A percentile compares a stretch with the other conserved stretches of the same genome.
Conservation (phyloP, 2,888 invertebrate species). For the Neoscelio sp. region DNA sequence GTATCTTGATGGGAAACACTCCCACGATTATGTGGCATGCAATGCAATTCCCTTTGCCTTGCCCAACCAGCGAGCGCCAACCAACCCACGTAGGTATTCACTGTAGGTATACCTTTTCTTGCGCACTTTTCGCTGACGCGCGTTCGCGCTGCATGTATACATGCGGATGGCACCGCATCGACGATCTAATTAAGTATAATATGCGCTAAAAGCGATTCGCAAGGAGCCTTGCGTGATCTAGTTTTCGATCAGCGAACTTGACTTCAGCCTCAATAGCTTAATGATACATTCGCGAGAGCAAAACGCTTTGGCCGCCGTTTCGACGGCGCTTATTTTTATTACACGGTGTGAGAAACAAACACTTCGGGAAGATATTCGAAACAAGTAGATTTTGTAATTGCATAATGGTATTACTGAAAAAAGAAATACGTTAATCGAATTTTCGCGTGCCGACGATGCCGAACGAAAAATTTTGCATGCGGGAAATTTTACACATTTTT, state of each 20-base stretch:
- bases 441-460: constrained; percentile 30
- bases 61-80: constrained; percentile 74
- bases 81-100: constrained; percentile 69
- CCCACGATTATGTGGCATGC: constrained; percentile 82
- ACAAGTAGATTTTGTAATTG: constrained; percentile 50
- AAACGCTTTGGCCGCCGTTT: constrained; percentile 25
- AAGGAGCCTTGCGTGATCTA: constrained; percentile 62
- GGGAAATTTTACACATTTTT: not conserved
- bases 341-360: constrained; percentile 63
- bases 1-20: constrained; percentile 81
- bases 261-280: constrained; percentile 60
- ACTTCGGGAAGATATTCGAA: constrained; percentile 17
- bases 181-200: constrained; percentile 77
- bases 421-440: constrained; percentile 30
- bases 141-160: constrained; percentile 33
- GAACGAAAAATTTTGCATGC: no score
- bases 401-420: constrained; percentile 38
- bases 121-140: constrained; percentile 62
- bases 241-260: constrained; percentile 54
- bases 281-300: constrained; percentile 54
- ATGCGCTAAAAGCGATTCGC: constrained; percentile 62
- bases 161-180: constrained; percentile 71
- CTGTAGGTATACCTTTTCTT: constrained; percentile 59
- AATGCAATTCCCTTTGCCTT: constrained; percentile 79
- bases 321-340: constrained; percentile 53